phyloP scores from a whole-genome alignment of 2,888 invertebrate genomes.

The Myopa tessellatipennis region DNA sequence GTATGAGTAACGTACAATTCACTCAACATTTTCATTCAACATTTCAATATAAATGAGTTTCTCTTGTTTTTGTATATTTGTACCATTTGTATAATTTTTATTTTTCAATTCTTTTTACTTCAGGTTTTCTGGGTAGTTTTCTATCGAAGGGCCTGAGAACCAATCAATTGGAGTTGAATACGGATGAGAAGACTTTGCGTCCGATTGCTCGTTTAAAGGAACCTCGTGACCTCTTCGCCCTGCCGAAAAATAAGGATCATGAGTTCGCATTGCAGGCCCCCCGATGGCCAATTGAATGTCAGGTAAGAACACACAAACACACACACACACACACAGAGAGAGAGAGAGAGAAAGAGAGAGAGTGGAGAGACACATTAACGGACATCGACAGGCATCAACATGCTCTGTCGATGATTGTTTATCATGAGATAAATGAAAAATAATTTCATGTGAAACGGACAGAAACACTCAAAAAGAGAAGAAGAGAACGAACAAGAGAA shows the following conservation, averaged over 20 bases:
- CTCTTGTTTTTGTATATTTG: not conserved
- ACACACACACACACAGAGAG: not conserved
- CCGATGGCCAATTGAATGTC: constrained; percentile 90
- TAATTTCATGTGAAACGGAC: too few species aligned
- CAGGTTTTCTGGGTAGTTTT: constrained; percentile 67
- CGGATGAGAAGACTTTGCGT: constrained; percentile 74
- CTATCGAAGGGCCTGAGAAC: constrained; percentile 72
- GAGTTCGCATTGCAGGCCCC: constrained; percentile 82
- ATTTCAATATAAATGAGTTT: not conserved
- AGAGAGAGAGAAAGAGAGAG: not conserved
- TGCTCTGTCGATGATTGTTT: too few species aligned
- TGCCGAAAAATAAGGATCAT: constrained; percentile 74
- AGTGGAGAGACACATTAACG: too few species aligned
- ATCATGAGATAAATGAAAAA: too few species aligned
- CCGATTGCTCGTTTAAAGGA: constrained; percentile 76
- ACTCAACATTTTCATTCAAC: not conserved
- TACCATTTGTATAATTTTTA: not conserved
- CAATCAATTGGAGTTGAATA: constrained; percentile 77
- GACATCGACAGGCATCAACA: too few species aligned
- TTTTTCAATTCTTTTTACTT: not conserved
- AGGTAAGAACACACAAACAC: constrained; percentile 71
- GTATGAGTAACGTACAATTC: constrained; percentile 15
- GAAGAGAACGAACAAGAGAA: too few species aligned
- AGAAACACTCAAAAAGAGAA: too few species aligned
- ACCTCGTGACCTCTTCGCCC: constrained; percentile 78